phyloP scores from a whole-genome alignment of 2,888 invertebrate genomes.

The Protonemura montana region DNA sequence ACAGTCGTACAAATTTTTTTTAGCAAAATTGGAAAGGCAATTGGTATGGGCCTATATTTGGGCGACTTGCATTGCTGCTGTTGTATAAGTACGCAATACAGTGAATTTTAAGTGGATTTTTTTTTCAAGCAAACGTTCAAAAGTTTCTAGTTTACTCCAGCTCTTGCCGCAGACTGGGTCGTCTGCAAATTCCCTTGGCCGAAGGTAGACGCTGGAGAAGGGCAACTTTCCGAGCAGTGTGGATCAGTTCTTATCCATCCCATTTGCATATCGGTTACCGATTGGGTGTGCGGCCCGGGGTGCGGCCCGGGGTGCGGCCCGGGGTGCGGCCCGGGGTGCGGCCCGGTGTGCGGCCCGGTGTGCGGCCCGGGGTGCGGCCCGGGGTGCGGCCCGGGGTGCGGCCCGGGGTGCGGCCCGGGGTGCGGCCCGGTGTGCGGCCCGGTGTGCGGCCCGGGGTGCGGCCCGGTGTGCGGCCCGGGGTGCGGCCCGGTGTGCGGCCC shows the following conservation, averaged over 20 bases:
- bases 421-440: neutral
- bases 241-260: neutral
- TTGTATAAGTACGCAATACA: no score
- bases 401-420: neutral
- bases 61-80: no score
- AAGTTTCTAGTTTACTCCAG: no score
- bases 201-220: neutral
- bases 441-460: neutral
- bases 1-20: no score
- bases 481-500: neutral
- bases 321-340: no score
- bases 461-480: neutral
- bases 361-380: neutral
- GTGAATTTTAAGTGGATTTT: no score
- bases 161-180: no score
- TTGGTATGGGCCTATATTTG: no score
- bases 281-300: neutral
- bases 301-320: neutral
- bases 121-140: no score
- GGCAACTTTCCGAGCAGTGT: neutral
- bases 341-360: no score
- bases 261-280: neutral
- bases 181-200: no score
- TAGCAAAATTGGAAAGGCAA: no score
- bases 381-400: neutral